Base-by-base conservation (phyloP, 2,888 invertebrate species). In the Lingula anatina region DNA sequence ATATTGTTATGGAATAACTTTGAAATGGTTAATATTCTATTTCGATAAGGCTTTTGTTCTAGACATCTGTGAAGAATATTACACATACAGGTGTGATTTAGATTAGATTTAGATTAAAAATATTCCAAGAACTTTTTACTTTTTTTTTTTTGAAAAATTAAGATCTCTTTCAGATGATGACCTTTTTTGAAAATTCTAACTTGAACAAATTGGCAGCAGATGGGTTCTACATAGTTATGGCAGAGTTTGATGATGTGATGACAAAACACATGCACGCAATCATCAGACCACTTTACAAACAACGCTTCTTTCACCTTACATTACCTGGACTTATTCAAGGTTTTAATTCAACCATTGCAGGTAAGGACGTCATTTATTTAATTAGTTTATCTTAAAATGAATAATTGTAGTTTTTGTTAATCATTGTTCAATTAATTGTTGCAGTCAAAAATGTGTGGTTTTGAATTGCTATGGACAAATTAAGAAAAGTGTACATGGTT, bases 271-370 rank as follows among this genome's bases (percentile, higher is more conserved):
- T 65, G 54, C 56, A 65, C 24, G 64, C 68, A 7, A 62, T 61
- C 49, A 58, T 71, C 41, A 61, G 64, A 21, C 57, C 74, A 21
- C 63, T 74, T 60, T 75, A 72, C 56, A 65, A 64, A 47, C 75
- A 75, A 51, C 54, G 73, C 41, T 63, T 75, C 50, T 73, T 74
- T 54, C 44, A 62, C 5, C 62, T 68, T 45, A 64, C 67, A 25
- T 44, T 71, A 9, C 47, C 54, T 3, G 47, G 42, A 21, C 54
- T 73, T 3, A 51, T 60, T 2, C 46, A 62, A 7, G 65, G 65
- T 15, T 67, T 64, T 49, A 46, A 59, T n/a, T n/a, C n/a, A n/a
- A n/a, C n/a, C n/a, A n/a, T n/a, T n/a, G n/a, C n/a, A n/a, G n/a
- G n/a, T n/a, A n/a, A 9, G 7, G 25, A 44, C 35, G 53, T 26